Percentiles rank a stretch among this genome's conserved stretches.
phyloP scores from a whole-genome alignment of 2,888 invertebrate species.

The Xestoiulus laeticollis region DNA sequence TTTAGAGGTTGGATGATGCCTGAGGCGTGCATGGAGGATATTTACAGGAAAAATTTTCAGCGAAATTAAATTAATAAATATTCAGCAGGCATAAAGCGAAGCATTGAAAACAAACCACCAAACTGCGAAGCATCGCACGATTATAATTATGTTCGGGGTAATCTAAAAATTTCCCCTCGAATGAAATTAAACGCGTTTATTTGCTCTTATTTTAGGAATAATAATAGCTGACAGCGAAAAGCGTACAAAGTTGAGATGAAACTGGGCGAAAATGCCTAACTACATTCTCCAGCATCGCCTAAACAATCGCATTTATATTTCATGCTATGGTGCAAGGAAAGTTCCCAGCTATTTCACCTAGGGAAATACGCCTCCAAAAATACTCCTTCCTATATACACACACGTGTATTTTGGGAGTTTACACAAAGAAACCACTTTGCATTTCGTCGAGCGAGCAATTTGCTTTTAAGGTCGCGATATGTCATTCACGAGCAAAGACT shows the following conservation, averaged over 20 bases:
- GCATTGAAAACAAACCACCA: neutral
- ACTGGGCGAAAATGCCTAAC: neutral
- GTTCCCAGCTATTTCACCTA: neutral
- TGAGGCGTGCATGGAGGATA: neutral
- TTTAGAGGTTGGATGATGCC: neutral
- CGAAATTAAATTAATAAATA: conserved; percentile 24
- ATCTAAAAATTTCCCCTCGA: neutral
- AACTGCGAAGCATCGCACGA: neutral
- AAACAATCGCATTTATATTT: conserved; percentile 29
- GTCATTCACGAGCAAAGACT: neutral
- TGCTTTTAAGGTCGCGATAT: neutral
- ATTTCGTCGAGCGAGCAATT: neutral
- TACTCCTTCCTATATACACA: neutral
- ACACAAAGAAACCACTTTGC: neutral
- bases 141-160: neutral
- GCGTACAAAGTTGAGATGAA: neutral
- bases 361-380: neutral
- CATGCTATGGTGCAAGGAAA: neutral
- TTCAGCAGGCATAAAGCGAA: neutral
- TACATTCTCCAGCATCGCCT: neutral
- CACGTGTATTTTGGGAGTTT: neutral
- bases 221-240: conserved; percentile 7
- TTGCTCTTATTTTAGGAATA: conserved; percentile 3
- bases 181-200: conserved; percentile 25
- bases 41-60: neutral